These are phyloP conservation scores for Fregata magnificens DNA, from an alignment of 2,113 vertebrate species.

Conservation along the genomic window DNA sequence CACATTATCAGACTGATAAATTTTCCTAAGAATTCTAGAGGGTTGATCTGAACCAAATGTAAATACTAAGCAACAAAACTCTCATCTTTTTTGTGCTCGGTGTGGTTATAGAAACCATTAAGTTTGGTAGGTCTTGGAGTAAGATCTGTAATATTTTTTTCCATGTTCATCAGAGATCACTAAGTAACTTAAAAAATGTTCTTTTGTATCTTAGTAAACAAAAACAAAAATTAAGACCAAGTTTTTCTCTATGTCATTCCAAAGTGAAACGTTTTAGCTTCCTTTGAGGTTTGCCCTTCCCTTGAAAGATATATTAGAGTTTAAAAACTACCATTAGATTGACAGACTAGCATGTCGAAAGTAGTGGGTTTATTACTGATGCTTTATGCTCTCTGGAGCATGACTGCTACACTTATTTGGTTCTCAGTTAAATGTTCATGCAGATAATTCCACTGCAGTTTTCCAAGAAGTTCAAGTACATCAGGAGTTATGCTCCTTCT, in stretches of 20 bases:
- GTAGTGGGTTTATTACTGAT: background rate
- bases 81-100: background rate
- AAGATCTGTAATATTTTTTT: conserved; percentile 45
- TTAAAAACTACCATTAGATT: background rate
- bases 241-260: background rate
- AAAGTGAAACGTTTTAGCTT: background rate
- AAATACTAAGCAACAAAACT: background rate
- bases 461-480: background rate
- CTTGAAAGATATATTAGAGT: background rate
- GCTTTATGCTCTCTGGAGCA: conserved; percentile 39
- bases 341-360: background rate
- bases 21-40: conserved; percentile 7
- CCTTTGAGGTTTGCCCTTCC: background rate
- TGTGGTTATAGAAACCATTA: background rate
- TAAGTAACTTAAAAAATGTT: background rate
- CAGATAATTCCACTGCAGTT: background rate
- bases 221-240: conserved; percentile 1
- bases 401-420: conserved; percentile 30
- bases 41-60: conserved; percentile 40
- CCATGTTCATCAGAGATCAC: background rate
- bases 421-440: background rate
- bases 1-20: conserved; percentile 13
- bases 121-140: background rate
- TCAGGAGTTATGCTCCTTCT: background rate
- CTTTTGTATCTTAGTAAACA: background rate